These are phyloP conservation scores for Fragum sueziense DNA, from an alignment of 2,888 invertebrate genomes.

Conservation along the genomic window DNA sequence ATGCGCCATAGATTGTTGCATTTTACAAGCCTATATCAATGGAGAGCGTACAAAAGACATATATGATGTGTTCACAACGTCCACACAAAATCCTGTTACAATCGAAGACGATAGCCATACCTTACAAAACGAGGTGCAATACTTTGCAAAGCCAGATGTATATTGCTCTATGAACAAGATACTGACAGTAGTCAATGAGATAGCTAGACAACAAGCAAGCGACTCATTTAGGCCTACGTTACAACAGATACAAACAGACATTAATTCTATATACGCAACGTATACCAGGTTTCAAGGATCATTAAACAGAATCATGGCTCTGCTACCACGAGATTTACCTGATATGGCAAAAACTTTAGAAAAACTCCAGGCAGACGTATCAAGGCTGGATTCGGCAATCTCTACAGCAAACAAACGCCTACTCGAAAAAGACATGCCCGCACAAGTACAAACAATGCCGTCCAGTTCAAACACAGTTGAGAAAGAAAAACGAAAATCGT, in stretches of 20 bases:
- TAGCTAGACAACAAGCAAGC: background rate
- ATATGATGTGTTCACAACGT: background rate
- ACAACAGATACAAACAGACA: background rate
- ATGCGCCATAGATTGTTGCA: slow-evolving; percentile 11
- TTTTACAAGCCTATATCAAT: background rate
- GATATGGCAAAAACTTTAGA: too few relatives aligned
- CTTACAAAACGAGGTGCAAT: background rate
- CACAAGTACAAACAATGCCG: too few relatives aligned
- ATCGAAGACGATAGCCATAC: background rate
- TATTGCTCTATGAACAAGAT: background rate
- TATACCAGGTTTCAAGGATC: background rate
- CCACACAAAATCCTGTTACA: background rate
- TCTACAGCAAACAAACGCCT: too few relatives aligned
- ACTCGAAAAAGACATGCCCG: too few relatives aligned
- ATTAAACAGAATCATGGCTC: background rate
- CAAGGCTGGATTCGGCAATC: too few relatives aligned
- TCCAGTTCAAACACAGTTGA: too few relatives aligned
- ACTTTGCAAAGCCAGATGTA: background rate
- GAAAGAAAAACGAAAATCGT: too few relatives aligned
- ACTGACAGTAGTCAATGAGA: background rate
- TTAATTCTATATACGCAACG: background rate
- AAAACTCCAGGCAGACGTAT: too few relatives aligned
- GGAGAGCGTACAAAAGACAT: slow-evolving; percentile 10
- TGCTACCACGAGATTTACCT: background rate
- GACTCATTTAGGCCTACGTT: background rate